Conservation (phyloP, 2,113 vertebrate species). For the Seriola quinqueradiata region DNA sequence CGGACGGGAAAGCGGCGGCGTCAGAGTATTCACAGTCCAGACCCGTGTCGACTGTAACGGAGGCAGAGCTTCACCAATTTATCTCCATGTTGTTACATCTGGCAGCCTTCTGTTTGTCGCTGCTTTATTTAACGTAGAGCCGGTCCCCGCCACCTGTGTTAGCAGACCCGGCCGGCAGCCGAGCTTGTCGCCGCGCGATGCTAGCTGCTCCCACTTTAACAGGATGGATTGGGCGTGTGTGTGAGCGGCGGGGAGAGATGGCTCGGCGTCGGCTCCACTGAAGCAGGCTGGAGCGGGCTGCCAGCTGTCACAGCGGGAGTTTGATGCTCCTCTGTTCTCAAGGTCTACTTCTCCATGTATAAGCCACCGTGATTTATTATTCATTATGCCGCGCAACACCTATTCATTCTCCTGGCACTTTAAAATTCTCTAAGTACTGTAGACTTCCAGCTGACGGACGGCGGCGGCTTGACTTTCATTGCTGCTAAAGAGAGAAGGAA, state of each 20-base stretch:
- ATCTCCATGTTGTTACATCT: slow-evolving; percentile 71
- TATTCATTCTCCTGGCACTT: slow-evolving; percentile 75
- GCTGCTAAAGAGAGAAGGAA: slow-evolving; percentile 39
- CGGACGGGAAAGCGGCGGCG: background rate
- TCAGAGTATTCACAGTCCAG: background rate
- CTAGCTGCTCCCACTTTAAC: slow-evolving; percentile 46
- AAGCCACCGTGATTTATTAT: slow-evolving; percentile 75
- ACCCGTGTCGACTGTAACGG: slow-evolving; percentile 1
- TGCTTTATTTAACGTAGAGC: slow-evolving; percentile 55
- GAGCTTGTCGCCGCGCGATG: slow-evolving; percentile 19
- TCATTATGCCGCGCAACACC: slow-evolving; percentile 65
- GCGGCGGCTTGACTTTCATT: slow-evolving; percentile 64
- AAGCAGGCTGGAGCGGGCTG: slow-evolving; percentile 45
- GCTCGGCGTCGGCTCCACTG: slow-evolving; percentile 9
- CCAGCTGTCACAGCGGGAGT: slow-evolving; percentile 69
- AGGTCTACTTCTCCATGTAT: slow-evolving; percentile 69
- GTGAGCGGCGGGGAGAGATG: slow-evolving; percentile 5
- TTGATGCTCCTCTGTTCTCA: slow-evolving; percentile 67
- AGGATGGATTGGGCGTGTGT: slow-evolving; percentile 67
- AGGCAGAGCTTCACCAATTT: slow-evolving; percentile 60
- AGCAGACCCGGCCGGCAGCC: slow-evolving; percentile 39
- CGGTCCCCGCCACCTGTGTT: slow-evolving; percentile 60
- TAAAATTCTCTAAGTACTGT: slow-evolving; percentile 68
- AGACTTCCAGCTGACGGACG: slow-evolving; percentile 45
- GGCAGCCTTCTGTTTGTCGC: slow-evolving; percentile 70